These are phyloP conservation scores for Rattus rattus DNA, from an alignment of 2,113 vertebrate species.

Conservation along the genomic window DNA sequence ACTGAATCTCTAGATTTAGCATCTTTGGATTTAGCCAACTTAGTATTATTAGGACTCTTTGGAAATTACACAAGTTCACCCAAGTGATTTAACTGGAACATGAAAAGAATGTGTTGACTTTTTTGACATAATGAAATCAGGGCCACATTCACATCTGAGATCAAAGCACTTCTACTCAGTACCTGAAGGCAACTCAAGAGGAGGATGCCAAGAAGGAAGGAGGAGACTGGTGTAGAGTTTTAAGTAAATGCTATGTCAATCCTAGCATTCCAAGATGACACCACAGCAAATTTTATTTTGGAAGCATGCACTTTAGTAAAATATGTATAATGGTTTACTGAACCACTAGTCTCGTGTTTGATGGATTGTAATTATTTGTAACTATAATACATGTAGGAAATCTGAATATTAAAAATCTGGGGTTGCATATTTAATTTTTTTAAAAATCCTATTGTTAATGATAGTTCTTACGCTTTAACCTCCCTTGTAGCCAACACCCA, in stretches of 20 bases:
- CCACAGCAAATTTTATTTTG: neutral
- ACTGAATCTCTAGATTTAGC: neutral
- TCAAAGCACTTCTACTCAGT: neutral
- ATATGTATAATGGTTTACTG: neutral
- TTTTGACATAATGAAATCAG: neutral
- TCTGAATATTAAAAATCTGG: neutral
- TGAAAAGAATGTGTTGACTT: neutral
- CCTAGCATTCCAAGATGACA: neutral
- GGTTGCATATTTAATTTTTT: too few species aligned
- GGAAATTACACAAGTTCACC: neutral
- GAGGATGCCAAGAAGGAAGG: neutral
- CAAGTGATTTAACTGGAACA: slow-evolving; percentile 16
- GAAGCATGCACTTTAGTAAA: neutral
- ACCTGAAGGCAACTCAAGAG: neutral
- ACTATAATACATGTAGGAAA: neutral
- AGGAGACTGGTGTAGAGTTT: neutral
- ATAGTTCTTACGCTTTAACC: too few species aligned
- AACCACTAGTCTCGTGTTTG: neutral
- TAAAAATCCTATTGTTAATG: too few species aligned
- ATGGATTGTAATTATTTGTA: neutral
- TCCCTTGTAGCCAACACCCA: too few species aligned
- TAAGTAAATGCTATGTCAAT: neutral
- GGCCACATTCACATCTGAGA: neutral
- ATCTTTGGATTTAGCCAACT: neutral
- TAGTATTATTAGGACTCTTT: neutral